These are phyloP conservation scores for Diuraphis noxia DNA, from an alignment of 1,140 invertebrate species.

Conservation along the genomic window DNA sequence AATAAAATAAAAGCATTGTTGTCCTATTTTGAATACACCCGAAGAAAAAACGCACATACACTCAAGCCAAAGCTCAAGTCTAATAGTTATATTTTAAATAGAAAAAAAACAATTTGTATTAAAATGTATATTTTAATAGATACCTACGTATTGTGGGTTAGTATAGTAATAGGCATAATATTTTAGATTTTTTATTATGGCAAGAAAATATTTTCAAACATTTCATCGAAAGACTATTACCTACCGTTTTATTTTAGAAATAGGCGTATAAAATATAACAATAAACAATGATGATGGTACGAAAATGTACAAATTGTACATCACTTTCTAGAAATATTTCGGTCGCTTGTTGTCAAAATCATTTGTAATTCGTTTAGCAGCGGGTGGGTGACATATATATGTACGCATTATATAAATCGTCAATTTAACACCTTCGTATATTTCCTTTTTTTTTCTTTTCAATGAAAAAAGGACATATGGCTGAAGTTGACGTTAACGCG, in stretches of 20 bases:
- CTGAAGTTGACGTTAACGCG: conserved; percentile 29
- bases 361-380: conserved; percentile 29
- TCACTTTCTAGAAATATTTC: background rate
- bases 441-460: background rate
- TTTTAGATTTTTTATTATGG: background rate
- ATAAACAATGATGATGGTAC: background rate
- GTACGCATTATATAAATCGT: background rate
- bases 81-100: background rate
- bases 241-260: background rate
- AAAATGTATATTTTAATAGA: background rate
- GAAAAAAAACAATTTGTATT: background rate
- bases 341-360: conserved; percentile 1
- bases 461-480: background rate
- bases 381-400: background rate
- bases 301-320: background rate
- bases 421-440: background rate
- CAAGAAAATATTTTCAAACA: background rate
- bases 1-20: background rate
- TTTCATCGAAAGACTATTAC: background rate
- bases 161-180: background rate
- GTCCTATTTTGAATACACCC: background rate
- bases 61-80: background rate
- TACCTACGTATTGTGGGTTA: background rate
- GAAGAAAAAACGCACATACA: background rate
- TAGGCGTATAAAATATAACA: background rate